Evolutionary conservation across 2,797 vertebrate genomes (phyloP).

Genomic region (Artibeus jamaicensis): DNA sequence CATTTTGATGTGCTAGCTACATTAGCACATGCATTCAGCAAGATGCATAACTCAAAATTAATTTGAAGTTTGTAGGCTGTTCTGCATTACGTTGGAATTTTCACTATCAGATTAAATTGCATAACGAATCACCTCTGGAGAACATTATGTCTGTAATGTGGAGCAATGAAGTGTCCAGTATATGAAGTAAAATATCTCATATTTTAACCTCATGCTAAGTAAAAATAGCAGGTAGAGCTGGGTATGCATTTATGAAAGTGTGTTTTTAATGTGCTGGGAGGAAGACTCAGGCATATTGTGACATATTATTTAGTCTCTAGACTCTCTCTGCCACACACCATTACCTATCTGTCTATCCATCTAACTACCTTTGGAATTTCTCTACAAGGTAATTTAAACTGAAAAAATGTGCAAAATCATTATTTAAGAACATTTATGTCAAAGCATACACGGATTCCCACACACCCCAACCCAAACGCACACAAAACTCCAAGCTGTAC

Average conservation of each 20-base stretch:
- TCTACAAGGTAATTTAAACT: not conserved
- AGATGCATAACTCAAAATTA: constrained; percentile 44
- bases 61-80: not conserved
- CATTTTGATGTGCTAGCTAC: not conserved
- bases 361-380: not conserved
- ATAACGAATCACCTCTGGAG: constrained; percentile 51
- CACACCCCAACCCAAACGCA: not conserved
- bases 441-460: not conserved
- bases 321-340: not conserved
- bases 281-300: not conserved
- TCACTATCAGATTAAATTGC: constrained; percentile 53
- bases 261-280: not conserved
- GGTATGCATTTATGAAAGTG: not conserved
- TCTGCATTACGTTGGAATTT: constrained; percentile 47
- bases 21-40: not conserved
- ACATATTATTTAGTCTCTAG: not conserved
- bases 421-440: not conserved
- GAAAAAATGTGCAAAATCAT: not conserved
- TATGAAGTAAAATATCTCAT: constrained; percentile 25
- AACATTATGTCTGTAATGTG: constrained; percentile 27
- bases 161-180: constrained; percentile 51
- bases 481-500: not conserved
- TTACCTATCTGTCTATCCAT: not conserved
- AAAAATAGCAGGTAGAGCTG: constrained; percentile 24
- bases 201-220: constrained; percentile 54